A percentile compares a stretch with the other conserved stretches of the same genome.
These are phyloP conservation scores for Torymus texanus DNA, from an alignment of 2,888 invertebrate genomes.

Conservation along the genomic window DNA sequence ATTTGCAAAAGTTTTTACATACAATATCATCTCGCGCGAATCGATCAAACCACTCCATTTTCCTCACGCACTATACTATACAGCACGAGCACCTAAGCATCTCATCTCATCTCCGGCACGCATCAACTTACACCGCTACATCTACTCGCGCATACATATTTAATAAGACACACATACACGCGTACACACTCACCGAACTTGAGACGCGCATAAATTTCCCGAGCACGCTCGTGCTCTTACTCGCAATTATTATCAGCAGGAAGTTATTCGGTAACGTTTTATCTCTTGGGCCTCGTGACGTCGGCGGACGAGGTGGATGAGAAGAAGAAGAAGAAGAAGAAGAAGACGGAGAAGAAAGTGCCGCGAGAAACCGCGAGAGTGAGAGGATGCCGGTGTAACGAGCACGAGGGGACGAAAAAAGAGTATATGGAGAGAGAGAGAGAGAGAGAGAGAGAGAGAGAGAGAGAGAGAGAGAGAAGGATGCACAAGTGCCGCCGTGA, in stretches of 20 bases:
- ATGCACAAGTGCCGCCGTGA: too few species aligned
- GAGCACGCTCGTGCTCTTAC: constrained; percentile 52
- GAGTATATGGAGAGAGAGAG: not conserved
- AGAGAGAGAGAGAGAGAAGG: too few species aligned
- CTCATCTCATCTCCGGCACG: too few species aligned
- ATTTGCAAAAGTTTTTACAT: not conserved
- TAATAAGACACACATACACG: constrained; percentile 2
- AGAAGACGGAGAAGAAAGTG: not conserved
- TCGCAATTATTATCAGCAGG: constrained; percentile 61
- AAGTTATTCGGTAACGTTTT: constrained; percentile 62
- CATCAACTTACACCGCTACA: too few species aligned
- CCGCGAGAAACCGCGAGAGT: constrained; percentile 18
- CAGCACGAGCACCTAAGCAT: too few species aligned
- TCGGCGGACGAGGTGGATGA: not conserved
- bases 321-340: not conserved
- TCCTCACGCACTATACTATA: not conserved
- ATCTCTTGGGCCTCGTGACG: constrained; percentile 26
- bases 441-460: too few species aligned
- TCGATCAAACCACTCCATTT: not conserved
- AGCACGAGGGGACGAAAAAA: constrained; percentile 17
- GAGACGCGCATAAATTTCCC: constrained; percentile 48
- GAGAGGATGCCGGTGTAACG: constrained; percentile 28
- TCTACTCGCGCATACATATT: constrained; percentile 3
- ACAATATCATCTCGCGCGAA: not conserved
- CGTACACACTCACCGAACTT: not conserved